Conservation (phyloP, 2,888 invertebrate genomes). For the Torymus texanus region DNA sequence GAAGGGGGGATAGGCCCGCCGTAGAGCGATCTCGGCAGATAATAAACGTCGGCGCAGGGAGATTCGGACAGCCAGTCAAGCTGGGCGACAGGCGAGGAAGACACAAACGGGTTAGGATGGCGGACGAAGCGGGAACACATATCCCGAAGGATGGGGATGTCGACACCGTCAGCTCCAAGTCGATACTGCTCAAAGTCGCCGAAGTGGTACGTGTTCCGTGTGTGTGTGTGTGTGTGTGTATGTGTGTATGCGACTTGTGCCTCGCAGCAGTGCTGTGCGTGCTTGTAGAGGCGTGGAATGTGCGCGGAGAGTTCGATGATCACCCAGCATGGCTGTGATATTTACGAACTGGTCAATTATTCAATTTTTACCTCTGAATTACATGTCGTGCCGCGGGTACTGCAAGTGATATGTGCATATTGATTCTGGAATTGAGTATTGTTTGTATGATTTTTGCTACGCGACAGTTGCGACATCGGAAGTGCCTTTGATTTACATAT, state of each 20-base stretch:
- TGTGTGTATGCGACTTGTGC: slow-evolving; percentile 62
- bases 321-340: too few species aligned
- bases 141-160: slow-evolving; percentile 77
- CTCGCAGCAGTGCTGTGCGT: too few species aligned
- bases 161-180: slow-evolving; percentile 73
- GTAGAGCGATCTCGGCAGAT: slow-evolving; percentile 5
- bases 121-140: slow-evolving; percentile 77
- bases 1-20: background rate
- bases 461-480: too few species aligned
- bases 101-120: slow-evolving; percentile 79
- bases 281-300: too few species aligned
- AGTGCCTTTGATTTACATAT: too few species aligned
- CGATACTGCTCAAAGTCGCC: slow-evolving; percentile 78
- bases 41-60: slow-evolving; percentile 19
- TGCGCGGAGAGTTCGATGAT: too few species aligned
- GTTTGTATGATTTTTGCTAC: too few species aligned
- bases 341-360: too few species aligned
- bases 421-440: too few species aligned
- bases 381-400: too few species aligned
- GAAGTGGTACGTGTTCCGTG: slow-evolving; percentile 79
- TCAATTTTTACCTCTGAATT: too few species aligned
- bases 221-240: slow-evolving; percentile 71
- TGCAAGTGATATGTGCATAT: too few species aligned
- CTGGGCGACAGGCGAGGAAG: slow-evolving; percentile 73
- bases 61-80: slow-evolving; percentile 64